These are phyloP conservation scores for Tetragonisca angustula DNA, from an alignment of 2,888 invertebrate species.

Conservation along the genomic window DNA sequence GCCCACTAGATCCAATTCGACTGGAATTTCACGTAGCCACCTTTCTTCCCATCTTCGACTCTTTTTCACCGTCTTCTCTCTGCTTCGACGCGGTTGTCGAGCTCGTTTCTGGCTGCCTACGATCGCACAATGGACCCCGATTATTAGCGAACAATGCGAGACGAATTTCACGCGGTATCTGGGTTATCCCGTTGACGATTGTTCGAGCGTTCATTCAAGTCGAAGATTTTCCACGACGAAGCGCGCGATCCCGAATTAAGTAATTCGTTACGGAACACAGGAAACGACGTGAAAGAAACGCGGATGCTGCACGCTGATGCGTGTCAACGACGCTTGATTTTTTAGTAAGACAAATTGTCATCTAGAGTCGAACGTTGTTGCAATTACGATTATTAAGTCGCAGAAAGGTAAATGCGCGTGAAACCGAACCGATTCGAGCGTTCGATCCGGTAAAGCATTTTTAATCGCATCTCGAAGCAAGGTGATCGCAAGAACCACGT, in stretches of 20 bases:
- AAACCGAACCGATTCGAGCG: too few relatives aligned
- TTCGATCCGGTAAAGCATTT: constrained; percentile 18
- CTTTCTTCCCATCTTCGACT: constrained; percentile 41
- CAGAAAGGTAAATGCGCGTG: constrained; percentile 10
- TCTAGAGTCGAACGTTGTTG: not conserved
- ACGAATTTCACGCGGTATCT: constrained; percentile 39
- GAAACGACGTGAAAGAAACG: not conserved
- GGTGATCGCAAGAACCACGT: constrained; percentile 43
- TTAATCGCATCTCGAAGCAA: constrained; percentile 35
- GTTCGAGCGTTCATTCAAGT: not conserved
- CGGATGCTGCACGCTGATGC: too few relatives aligned
- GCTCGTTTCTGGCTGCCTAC: not conserved
- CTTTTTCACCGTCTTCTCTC: not conserved
- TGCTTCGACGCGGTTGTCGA: not conserved
- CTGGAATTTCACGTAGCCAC: constrained; percentile 42
- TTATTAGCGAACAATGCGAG: constrained; percentile 63
- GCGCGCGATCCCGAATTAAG: not conserved
- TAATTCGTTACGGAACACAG: not conserved
- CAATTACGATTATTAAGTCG: not conserved
- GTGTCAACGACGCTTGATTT: not conserved
- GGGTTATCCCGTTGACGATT: constrained; percentile 13
- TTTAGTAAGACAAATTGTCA: not conserved
- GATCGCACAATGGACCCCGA: constrained; percentile 51
- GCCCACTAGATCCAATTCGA: constrained; percentile 15
- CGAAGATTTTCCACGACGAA: not conserved